Base-by-base conservation (phyloP, 2,113 vertebrate genomes). In the Mesoclemmys tuberculata region DNA sequence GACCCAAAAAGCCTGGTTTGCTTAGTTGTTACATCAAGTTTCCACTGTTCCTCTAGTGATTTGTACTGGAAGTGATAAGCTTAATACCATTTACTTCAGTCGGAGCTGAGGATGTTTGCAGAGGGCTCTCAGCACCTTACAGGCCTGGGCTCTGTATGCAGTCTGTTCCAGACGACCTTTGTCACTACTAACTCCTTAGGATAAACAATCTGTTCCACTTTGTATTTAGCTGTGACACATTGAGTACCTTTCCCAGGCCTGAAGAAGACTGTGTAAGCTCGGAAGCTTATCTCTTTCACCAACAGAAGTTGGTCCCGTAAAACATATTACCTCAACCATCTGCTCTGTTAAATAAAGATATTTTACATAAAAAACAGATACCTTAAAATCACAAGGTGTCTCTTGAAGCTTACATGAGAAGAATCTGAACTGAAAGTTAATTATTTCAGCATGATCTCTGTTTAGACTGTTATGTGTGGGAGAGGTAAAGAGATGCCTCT, bases 261-360 rank as follows among this genome's bases (percentile, higher is more conserved):
- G 31, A n/a, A 68, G 61, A 68, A n/a, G 61, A 68, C 14, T n/a
- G 35, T n/a, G 31, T n/a, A 68, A 68, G 61, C 18, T 19, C 4
- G 9, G n/a, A n/a, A 21, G 16, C 61, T 68, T n/a, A 35, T n/a
- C 35, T 68, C 61, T 68, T 68, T 68, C 61, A 35, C 61, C 61
- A 64, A 64, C 31, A 64, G 61, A 64, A 64, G 31, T 64, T 64
- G 14, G 61, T 35, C 61, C 61, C 18, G 16, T 64, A 64, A 64
- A 64, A 64, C 6, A 35, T 64, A 64, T 64, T 35, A 35, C 7
- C 16, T 68, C 35, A n/a, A 31, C 29, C 29, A 12, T 13, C 27
- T 41, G 82, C 3, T 82, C 89, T 89, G 35, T 96, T 90, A 85
- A 96, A 71, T 38, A 21, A 91, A 86, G 89, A 90, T 86, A 26